Evolutionary conservation across 2,113 vertebrate genomes (phyloP), one percentile per base, ranked within the genome.

Genomic region (Sinocyclocheilus maitianheensis): DNA sequence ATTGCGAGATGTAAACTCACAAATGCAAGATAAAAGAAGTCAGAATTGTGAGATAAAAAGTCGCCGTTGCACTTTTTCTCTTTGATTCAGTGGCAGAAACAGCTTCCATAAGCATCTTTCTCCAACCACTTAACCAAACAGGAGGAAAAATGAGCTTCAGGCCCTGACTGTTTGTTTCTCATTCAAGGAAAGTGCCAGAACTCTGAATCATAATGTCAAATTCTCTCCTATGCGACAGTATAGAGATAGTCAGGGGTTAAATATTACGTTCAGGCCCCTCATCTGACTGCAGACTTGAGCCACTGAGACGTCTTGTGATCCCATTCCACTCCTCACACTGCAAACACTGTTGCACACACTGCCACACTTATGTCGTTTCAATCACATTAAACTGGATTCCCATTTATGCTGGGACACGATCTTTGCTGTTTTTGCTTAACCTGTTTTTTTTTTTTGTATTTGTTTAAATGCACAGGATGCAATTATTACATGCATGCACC

Each of bases 221-320:
- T 65, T 65, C 3, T 63, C 10, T 24, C 11, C 2, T 26, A 30
- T 67, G 26, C 5, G 5, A 3, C 13, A 16, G 13, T 16, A 16
- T 67, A 67, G 7, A 67, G 65, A 69, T 8, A 69, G 8, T 7
- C 13, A 7, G 0, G 65, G 26, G 65, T 69, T 69, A 69, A 69
- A 69, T 34, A 69, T 34, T 7, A 13, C 1, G 30, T 26, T 0
- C 24, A 1, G 48, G 5, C 63, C 63, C 26, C 65, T 34, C 24
- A 30, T 30, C 4, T 6, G 12, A 30, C 63, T 14, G 63, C 55
- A 67, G 6, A 2, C 63, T 7, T 26, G 48, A 13, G 48, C 48
- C 48, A 48, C 12, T 48, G 48, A 51, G 11, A 6, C 34, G 72
- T 89, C 94, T 89, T 92, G 91, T 95, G 93, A 94, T 90, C 79